A percentile compares a stretch with the other conserved stretches of the same genome.
Conservation (phyloP, 1,140 invertebrate species). For the Bombus confusus region DNA sequence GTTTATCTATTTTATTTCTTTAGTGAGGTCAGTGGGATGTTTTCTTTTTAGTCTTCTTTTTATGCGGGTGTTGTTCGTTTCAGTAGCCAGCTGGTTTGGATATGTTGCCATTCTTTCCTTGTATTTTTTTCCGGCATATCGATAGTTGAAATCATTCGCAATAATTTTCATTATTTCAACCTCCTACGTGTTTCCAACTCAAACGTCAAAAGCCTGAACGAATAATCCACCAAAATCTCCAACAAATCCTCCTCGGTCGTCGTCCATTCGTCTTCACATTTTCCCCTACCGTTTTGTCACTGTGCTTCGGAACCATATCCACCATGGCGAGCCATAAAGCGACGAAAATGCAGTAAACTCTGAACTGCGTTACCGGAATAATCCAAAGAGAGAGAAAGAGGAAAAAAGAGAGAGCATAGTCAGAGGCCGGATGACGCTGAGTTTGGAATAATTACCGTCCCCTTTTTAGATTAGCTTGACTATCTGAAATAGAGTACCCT, state of each 20-base stretch:
- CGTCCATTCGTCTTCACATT: neutral
- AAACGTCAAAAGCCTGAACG: neutral
- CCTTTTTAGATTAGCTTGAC: conserved; percentile 36
- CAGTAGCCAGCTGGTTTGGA: too few relatives aligned
- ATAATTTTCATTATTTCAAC: neutral
- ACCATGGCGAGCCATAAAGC: neutral
- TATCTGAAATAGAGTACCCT: conserved; percentile 29
- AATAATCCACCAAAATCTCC: neutral
- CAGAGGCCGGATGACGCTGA: conserved; percentile 1
- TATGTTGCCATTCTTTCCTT: too few relatives aligned
- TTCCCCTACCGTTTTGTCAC: neutral
- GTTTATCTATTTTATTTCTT: too few relatives aligned
- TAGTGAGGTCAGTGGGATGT: too few relatives aligned
- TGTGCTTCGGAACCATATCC: neutral
- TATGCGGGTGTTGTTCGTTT: too few relatives aligned
- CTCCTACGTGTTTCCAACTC: neutral
- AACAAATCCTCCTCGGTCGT: neutral
- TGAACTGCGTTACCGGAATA: neutral
- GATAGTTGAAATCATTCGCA: too few relatives aligned
- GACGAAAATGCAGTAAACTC: neutral
- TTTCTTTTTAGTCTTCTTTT: too few relatives aligned
- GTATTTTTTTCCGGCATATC: too few relatives aligned
- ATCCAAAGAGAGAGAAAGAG: neutral
- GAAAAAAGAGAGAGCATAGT: neutral
- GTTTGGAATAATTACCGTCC: conserved; percentile 28